Evolutionary conservation across 2,797 vertebrate genomes (phyloP).

Genomic region (Caiman crocodilus): DNA sequence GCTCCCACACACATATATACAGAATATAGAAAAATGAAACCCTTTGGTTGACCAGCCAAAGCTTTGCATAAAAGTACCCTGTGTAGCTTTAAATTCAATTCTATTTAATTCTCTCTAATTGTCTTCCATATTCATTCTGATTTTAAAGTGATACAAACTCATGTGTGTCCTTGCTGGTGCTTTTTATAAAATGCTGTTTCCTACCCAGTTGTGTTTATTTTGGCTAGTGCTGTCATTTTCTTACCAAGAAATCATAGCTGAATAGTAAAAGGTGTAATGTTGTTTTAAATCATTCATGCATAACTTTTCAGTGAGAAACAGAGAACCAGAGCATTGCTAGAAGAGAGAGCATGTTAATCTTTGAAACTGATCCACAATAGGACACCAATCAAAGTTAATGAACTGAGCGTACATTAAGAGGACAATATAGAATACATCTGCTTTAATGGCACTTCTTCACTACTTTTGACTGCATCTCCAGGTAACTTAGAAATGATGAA

Average conservation of each 20-base stretch:
- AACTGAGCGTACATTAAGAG: conserved; percentile 29
- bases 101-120: not conserved
- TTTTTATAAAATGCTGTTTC: fast-evolving
- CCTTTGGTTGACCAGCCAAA: too few relatives aligned
- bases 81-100: not conserved
- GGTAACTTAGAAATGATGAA: conserved; percentile 43
- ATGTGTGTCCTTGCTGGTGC: fast-evolving
- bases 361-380: not conserved
- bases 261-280: not conserved
- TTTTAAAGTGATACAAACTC: conserved; percentile 9
- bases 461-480: conserved; percentile 51
- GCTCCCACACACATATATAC: too few relatives aligned
- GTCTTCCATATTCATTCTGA: not conserved
- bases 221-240: not conserved
- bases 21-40: too few relatives aligned
- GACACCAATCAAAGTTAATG: conserved; percentile 43
- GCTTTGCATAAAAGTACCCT: not conserved
- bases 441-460: conserved; percentile 39
- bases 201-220: not conserved
- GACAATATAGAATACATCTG: conserved; percentile 15
- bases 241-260: not conserved
- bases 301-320: not conserved
- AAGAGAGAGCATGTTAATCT: not conserved
- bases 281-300: not conserved
- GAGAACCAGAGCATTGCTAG: not conserved